These are phyloP conservation scores for Vidua chalybeata DNA, from an alignment of 2,113 vertebrate species.

Conservation along the genomic window DNA sequence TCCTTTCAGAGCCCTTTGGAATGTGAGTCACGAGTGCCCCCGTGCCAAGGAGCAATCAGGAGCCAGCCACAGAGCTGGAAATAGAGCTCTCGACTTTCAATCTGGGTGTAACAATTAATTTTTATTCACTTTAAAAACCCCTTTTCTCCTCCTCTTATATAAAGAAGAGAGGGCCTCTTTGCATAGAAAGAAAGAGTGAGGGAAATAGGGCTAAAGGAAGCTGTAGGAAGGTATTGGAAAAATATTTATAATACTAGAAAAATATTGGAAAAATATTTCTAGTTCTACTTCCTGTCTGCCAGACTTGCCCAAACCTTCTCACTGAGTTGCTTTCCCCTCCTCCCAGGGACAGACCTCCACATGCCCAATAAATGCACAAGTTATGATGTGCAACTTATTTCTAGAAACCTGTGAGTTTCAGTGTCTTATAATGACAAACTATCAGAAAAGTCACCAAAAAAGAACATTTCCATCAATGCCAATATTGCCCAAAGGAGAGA, in stretches of 20 bases:
- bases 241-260: background rate
- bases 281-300: background rate
- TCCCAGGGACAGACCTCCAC: background rate
- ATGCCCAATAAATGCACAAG: background rate
- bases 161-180: background rate
- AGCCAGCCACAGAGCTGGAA: slow-evolving; percentile 32
- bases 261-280: background rate
- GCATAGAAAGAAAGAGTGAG: background rate
- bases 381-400: background rate
- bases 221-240: background rate
- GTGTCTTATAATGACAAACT: background rate
- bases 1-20: background rate
- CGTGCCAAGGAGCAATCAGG: slow-evolving; percentile 11
- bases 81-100: slow-evolving; percentile 40
- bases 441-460: background rate
- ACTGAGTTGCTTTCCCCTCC: background rate
- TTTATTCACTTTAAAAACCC: background rate
- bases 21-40: background rate
- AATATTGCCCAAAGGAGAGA: background rate
- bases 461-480: background rate
- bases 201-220: background rate
- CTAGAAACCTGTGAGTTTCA: background rate
- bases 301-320: background rate
- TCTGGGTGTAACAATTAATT: background rate
- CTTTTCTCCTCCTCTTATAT: background rate